phyloP scores from a whole-genome alignment of 2,113 vertebrate genomes.

The Tor tambroides region DNA sequence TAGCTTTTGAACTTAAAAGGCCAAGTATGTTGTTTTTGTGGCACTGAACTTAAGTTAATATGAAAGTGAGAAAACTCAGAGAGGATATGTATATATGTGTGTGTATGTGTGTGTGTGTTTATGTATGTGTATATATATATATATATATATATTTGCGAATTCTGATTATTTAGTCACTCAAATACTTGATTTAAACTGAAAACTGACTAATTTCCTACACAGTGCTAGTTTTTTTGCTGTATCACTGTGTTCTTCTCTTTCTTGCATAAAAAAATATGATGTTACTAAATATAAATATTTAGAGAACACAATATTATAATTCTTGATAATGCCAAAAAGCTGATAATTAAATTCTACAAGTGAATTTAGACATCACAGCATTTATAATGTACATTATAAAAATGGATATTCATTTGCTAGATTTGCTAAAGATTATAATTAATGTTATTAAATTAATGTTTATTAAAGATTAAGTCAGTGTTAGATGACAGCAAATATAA shows the following conservation, averaged over 20 bases:
- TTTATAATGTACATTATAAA: neutral
- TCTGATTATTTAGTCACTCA: neutral
- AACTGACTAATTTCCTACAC: neutral
- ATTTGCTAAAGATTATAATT: neutral
- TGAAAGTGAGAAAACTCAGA: neutral
- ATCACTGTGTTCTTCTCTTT: neutral
- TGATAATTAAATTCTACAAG: neutral
- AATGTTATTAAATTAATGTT: neutral
- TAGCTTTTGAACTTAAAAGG: neutral
- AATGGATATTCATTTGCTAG: neutral
- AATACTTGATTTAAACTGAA: neutral
- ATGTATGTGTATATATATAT: neutral
- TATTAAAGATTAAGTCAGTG: neutral
- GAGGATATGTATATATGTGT: too few species aligned
- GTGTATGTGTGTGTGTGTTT: neutral
- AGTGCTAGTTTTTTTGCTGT: neutral
- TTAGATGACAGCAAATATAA: neutral
- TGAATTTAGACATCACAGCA: neutral
- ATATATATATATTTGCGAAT: neutral
- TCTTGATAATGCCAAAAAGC: neutral
- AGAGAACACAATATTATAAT: neutral
- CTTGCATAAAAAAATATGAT: neutral
- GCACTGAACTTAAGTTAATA: neutral
- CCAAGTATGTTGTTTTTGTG: neutral
- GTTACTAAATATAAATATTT: neutral